Conservation (phyloP, 1,140 invertebrate species). For the Meloidogyne floridensis region DNA sequence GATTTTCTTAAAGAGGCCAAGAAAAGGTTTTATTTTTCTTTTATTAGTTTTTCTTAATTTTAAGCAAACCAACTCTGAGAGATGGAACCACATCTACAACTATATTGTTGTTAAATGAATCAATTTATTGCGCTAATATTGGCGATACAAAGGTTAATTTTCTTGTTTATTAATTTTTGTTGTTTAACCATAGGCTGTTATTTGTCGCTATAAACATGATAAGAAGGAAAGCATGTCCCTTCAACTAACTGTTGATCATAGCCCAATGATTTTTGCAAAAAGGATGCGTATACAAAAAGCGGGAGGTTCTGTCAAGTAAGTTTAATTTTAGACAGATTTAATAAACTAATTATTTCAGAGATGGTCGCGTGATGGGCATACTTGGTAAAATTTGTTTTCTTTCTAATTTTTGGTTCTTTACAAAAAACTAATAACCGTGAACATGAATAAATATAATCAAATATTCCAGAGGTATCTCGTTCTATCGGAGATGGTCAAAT, state of each 20-base stretch:
- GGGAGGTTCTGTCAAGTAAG: conserved; percentile 69
- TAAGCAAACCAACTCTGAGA: conserved; percentile 67
- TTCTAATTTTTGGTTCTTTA: too few relatives aligned
- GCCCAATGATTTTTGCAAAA: conserved; percentile 68
- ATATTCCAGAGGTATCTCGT: conserved; percentile 69
- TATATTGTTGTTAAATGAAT: conserved; percentile 68
- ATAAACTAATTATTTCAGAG: conserved; percentile 61
- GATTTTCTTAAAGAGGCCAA: conserved; percentile 69
- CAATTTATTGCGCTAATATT: conserved; percentile 69
- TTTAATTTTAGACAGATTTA: not conserved
- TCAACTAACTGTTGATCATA: conserved; percentile 68
- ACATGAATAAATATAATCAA: too few relatives aligned
- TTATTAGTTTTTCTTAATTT: conserved; percentile 1
- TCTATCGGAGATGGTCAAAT: conserved; percentile 70
- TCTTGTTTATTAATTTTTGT: conserved; percentile 25
- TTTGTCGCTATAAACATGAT: conserved; percentile 67
- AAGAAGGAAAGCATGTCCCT: conserved; percentile 62
- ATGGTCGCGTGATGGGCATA: conserved; percentile 69
- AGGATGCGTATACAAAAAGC: conserved; percentile 70
- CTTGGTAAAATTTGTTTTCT: too few relatives aligned
- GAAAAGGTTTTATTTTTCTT: conserved; percentile 60
- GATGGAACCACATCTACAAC: conserved; percentile 69
- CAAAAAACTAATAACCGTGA: too few relatives aligned
- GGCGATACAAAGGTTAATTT: conserved; percentile 69
- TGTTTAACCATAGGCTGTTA: conserved; percentile 65